Evolutionary conservation across 2,797 vertebrate genomes (phyloP), one percentile per base, ranked within the genome.

Genomic region (Cyclura pinguis): DNA sequence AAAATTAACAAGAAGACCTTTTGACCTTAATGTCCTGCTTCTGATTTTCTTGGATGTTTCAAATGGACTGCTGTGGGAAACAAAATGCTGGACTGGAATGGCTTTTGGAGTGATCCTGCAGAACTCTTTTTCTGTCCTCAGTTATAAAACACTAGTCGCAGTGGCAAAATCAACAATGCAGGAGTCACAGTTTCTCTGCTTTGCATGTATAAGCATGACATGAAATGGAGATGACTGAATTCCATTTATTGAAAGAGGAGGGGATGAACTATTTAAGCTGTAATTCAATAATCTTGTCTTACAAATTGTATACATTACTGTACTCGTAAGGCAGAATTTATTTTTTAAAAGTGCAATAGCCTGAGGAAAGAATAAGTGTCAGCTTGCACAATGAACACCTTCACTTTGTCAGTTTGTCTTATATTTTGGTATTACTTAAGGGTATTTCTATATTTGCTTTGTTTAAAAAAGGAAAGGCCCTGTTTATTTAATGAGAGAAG

Each of bases 381-480:
- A 76, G 7, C 80, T 69, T 88, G 55, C 87, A 73, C 27, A 90
- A 78, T 84, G 64, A 94, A 85, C 89, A 90, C 72, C 62, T 62
- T 87, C 88, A 73, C 73, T 91, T 92, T 92, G 85, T 74, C 92
- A 88, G 92, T 94, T 78, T 84, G 69, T 72, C 50, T 78, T 84
- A 80, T 42, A 29, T 90, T 90, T 72, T 89, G 85, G 69, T 85
- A 76, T 77, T 84, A 18, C 22, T 88, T 86, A 92, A 92, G 64
- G 90, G 78, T 76, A 20, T 20, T 80, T 89, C 88, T 89, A 85
- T 32, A 88, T 85, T 84, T 85, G n/a, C 27, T 89, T 90, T 91
- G 32, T 24, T 59, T 76, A 90, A 90, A 86, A 7, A 69, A 91
- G n/a, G 80, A 87, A 87, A 87, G 29, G 22, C 29, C 55, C 52